These are phyloP conservation scores for Drosophila pallidifrons DNA, from an alignment of 1,140 invertebrate species.

Conservation along the genomic window DNA sequence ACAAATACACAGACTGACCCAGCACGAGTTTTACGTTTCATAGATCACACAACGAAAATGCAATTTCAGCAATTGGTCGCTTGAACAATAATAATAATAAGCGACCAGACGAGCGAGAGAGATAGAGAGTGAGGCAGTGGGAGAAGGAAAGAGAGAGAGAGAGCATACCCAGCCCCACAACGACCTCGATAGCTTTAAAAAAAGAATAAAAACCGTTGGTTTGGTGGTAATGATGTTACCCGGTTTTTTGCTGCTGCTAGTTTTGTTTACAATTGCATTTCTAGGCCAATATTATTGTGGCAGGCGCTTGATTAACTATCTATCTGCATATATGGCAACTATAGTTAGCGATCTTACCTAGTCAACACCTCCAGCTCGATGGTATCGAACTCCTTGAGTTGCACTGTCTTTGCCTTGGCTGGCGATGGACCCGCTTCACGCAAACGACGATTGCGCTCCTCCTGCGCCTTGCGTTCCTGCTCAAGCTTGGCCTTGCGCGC, in stretches of 20 bases:
- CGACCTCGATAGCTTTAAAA: conserved; percentile 69
- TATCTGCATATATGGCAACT: conserved; percentile 2
- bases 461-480: conserved; percentile 76
- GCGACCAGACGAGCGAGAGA: not conserved
- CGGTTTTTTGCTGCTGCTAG: conserved; percentile 58
- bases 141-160: conserved; percentile 2
- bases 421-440: conserved; percentile 85
- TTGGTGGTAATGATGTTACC: conserved; percentile 72
- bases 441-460: conserved; percentile 74
- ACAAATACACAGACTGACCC: conserved; percentile 31
- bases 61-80: conserved; percentile 67
- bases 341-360: conserved; percentile 86
- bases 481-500: conserved; percentile 86
- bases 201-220: conserved; percentile 33
- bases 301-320: conserved; percentile 38
- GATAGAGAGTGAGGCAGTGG: not conserved
- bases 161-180: conserved; percentile 30
- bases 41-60: conserved; percentile 66
- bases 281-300: conserved; percentile 75
- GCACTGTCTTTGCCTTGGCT: conserved; percentile 81
- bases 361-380: conserved; percentile 90
- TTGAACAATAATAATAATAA: conserved; percentile 27
- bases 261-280: conserved; percentile 69
- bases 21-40: conserved; percentile 38
- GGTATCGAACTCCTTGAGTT: conserved; percentile 89